Evolutionary conservation across 2,113 vertebrate species (phyloP).

Genomic region (Muscicapa adusta): DNA sequence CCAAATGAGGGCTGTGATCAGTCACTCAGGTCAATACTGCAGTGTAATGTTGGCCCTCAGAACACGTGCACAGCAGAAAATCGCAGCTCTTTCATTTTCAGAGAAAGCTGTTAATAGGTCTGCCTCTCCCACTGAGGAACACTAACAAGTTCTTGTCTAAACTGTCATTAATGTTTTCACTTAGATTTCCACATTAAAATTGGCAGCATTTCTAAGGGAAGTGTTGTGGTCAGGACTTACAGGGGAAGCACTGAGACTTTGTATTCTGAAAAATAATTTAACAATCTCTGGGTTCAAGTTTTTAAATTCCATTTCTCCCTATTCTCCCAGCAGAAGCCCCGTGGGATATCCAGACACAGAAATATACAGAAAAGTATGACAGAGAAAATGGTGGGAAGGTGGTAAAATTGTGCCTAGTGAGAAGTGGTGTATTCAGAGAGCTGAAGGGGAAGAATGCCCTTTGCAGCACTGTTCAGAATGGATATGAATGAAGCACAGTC

Average conservation of each 20-base stretch:
- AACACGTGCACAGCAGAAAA: neutral
- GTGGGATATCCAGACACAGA: neutral
- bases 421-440: neutral
- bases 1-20: neutral
- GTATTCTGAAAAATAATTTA: neutral
- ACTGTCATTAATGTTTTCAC: neutral
- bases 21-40: neutral
- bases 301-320: neutral
- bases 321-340: neutral
- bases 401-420: neutral
- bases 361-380: neutral
- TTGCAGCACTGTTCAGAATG: neutral
- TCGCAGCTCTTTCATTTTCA: neutral
- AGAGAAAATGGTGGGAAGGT: neutral
- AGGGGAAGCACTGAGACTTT: neutral
- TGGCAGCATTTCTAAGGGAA: neutral
- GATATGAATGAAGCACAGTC: neutral
- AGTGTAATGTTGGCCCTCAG: neutral
- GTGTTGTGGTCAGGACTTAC: neutral
- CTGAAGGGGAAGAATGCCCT: neutral
- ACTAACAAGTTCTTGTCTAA: neutral
- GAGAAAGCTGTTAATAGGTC: neutral
- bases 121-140: neutral
- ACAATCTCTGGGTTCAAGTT: neutral
- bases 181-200: neutral